These are phyloP conservation scores for Hassar affinis DNA, from an alignment of 2,113 vertebrate genomes.

Conservation along the genomic window DNA sequence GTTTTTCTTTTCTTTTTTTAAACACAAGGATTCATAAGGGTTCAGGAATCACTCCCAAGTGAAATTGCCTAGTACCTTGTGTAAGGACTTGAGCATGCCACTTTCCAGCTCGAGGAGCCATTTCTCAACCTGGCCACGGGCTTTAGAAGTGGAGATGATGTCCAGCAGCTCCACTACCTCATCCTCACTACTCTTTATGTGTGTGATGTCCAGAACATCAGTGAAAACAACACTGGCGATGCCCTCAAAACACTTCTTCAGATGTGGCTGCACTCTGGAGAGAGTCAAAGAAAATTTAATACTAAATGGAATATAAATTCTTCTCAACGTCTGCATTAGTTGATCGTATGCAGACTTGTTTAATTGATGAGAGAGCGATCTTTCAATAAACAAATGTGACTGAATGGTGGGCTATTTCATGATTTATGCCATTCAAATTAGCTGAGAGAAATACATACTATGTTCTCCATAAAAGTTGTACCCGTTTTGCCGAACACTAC, in stretches of 20 bases:
- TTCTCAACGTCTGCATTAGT: background rate
- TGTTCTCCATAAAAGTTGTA: background rate
- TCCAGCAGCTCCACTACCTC: slow-evolving; percentile 80
- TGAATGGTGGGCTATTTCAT: background rate
- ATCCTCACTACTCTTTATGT: slow-evolving; percentile 87
- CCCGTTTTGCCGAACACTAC: background rate
- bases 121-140: slow-evolving; percentile 88
- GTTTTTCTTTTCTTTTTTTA: background rate
- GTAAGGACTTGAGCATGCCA: slow-evolving; percentile 80
- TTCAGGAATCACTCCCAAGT: background rate
- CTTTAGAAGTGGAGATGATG: slow-evolving; percentile 82
- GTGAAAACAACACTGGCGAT: slow-evolving; percentile 85
- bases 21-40: background rate
- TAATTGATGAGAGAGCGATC: background rate
- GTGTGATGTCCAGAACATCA: slow-evolving; percentile 82
- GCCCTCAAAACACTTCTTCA: slow-evolving; percentile 94
- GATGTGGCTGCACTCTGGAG: slow-evolving; percentile 82
- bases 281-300: slow-evolving; percentile 19
- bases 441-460: background rate
- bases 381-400: background rate
- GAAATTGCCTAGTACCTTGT: slow-evolving; percentile 73
- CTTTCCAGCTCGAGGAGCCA: slow-evolving; percentile 84
- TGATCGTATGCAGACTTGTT: background rate
- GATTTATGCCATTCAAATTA: background rate
- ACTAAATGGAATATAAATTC: background rate